These are phyloP conservation scores for Jordanella pulchra DNA, from an alignment of 2,797 vertebrate genomes.

Conservation along the genomic window DNA sequence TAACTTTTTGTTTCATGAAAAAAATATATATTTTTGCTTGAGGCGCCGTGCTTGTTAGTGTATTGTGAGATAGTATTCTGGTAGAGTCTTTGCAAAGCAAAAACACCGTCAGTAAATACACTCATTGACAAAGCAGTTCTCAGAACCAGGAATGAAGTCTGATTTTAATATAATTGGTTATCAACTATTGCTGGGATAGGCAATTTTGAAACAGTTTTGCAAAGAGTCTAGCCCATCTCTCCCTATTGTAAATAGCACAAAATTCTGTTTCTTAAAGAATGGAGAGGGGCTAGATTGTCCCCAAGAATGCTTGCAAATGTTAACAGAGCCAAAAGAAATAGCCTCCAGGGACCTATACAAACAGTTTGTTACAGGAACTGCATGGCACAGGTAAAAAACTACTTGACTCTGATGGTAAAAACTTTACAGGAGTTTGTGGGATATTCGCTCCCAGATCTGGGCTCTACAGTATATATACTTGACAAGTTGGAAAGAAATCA, in stretches of 20 bases:
- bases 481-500: no score
- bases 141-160: neutral
- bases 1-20: neutral
- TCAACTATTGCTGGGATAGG: neutral
- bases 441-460: no score
- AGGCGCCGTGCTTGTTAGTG: slow-evolving; percentile 12
- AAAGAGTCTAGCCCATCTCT: neutral
- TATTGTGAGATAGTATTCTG: neutral
- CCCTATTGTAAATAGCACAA: neutral
- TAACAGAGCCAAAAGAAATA: no score
- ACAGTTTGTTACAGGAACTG: no score
- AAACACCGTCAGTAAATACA: neutral
- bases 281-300: no score
- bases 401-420: no score
- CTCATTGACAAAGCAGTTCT: neutral
- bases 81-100: slow-evolving; percentile 11
- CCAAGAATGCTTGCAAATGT: no score
- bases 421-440: no score
- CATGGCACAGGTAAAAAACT: no score
- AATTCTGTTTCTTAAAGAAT: neutral
- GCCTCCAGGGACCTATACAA: no score
- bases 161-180: neutral
- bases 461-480: no score
- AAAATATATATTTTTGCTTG: slow-evolving; percentile 10
- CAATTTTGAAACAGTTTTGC: neutral